Evolutionary conservation across 2,113 vertebrate species (phyloP), one percentile per base, ranked within the genome.

Genomic region (Cacatua alba): DNA sequence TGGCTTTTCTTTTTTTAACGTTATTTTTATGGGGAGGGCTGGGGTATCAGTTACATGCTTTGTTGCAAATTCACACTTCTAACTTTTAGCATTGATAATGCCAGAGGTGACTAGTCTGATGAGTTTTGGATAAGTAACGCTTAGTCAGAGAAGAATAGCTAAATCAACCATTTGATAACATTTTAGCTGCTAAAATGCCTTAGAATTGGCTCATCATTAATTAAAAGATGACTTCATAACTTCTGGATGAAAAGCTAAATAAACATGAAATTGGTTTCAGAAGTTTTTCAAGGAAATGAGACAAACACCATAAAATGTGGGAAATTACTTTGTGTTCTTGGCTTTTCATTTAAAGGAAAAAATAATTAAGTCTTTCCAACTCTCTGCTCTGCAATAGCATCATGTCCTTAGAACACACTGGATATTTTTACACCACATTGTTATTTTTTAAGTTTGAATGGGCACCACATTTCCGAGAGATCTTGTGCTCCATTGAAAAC

Each of bases 401-500:
- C 70, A 10, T 28, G 65, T 79, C 77, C 86, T 91, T 63, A 93
- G 94, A 78, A 82, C 44, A 86, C 77, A 60, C 52, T 9, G 6
- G 86, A 24, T 62, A 72, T 76, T 82, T 89, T 94, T 92, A 51
- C 91, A 33, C 33, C 39, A 70, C 57, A 4, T 70, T 94, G 31
- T 76, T 84, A 37, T 33, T 88, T 95, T 77, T 78, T 69, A 59
- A 46, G 64, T 95, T 75, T 90, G 81, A 92, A 92, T 64, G 43
- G 70, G 64, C 87, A 71, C 77, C 84, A 39, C 46, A 37, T 82
- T 92, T 69, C 68, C 1, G 0, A 88, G 43, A 46, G 65, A 91
- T 79, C 93, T 82, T 7, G 0, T 35, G 46, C 94, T 83, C 76
- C 76, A 48, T 21, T 94, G 93, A 84, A 96, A 93, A n/a, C 18